These are phyloP conservation scores for Luperina testacea DNA, from an alignment of 2,888 invertebrate species.

Conservation along the genomic window DNA sequence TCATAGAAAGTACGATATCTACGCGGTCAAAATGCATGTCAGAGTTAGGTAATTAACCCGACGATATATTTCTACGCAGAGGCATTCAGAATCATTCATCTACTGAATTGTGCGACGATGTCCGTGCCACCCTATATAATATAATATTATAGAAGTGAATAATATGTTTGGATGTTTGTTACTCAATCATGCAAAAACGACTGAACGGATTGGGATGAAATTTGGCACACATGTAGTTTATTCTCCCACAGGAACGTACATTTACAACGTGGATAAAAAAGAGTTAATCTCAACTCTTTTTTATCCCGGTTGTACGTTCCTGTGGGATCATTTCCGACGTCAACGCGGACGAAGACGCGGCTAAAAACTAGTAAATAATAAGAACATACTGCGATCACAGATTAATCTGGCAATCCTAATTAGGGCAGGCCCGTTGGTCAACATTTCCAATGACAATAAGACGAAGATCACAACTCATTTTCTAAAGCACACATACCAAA, in stretches of 20 bases:
- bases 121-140: no score
- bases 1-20: not conserved
- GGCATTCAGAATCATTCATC: no score
- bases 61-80: no score
- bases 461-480: not conserved
- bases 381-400: not conserved
- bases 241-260: no score
- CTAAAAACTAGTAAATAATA: not conserved
- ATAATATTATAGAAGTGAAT: not conserved
- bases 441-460: not conserved
- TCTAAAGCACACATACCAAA: slow-evolving; percentile 78
- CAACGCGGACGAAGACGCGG: not conserved
- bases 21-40: not conserved
- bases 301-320: not conserved
- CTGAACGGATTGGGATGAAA: not conserved
- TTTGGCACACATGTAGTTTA: not conserved
- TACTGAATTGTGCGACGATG: no score
- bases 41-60: no score
- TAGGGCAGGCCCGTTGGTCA: not conserved
- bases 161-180: not conserved
- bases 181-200: not conserved
- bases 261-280: no score
- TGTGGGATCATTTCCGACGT: not conserved
- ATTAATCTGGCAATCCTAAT: not conserved
- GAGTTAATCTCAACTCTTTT: no score